Evolutionary conservation across 1,140 invertebrate genomes (phyloP).

Genomic region (Rhopalosiphum padi): DNA sequence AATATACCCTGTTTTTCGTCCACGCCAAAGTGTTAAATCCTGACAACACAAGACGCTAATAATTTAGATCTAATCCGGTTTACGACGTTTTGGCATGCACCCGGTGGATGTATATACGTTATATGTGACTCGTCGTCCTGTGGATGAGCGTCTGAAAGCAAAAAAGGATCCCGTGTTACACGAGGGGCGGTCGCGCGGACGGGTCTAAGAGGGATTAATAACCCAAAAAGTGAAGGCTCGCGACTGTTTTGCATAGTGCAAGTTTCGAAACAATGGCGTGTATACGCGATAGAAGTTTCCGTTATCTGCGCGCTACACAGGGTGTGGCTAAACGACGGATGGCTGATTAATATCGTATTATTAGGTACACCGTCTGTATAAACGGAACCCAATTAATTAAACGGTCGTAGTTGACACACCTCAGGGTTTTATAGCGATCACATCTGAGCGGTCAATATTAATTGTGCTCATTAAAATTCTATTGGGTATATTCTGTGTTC

Average conservation of each 20-base stretch:
- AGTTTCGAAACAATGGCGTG: conserved; percentile 41
- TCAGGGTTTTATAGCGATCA: not conserved
- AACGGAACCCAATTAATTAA: conserved; percentile 46
- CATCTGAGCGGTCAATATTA: conserved; percentile 14
- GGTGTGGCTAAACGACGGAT: conserved; percentile 40
- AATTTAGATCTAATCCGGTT: conserved; percentile 27
- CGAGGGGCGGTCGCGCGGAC: not conserved
- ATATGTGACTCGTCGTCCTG: not conserved
- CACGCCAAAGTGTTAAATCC: not conserved
- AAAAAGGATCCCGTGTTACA: not conserved
- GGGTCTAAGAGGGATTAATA: conserved; percentile 39
- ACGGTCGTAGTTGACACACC: conserved; percentile 43
- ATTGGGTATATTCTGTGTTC: not conserved
- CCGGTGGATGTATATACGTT: not conserved
- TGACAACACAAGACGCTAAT: not conserved
- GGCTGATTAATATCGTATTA: conserved; percentile 53
- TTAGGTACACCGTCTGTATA: not conserved
- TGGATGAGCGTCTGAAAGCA: not conserved
- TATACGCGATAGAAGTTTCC: conserved; percentile 15
- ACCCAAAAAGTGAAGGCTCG: not conserved
- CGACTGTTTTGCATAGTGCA: conserved; percentile 30
- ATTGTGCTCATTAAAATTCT: not conserved
- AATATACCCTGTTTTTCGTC: not conserved
- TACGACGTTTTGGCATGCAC: not conserved
- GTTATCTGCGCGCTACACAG: not conserved